Conservation (phyloP, 53 echinoderm and acorn worm genomes). For the Antedon mediterranea region DNA sequence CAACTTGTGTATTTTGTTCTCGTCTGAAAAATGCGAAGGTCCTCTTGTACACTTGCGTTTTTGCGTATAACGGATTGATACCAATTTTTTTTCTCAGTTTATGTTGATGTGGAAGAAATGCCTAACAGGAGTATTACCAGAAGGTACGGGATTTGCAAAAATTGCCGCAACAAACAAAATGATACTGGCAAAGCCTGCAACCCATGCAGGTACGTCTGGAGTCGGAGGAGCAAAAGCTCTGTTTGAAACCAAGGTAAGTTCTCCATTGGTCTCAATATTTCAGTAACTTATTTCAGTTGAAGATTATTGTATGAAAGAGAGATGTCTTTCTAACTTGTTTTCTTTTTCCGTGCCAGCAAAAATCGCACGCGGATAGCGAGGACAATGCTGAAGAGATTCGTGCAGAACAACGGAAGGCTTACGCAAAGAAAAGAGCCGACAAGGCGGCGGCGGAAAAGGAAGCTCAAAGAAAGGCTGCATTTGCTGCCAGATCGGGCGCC, state of each 20-base stretch:
- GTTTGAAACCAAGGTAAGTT: slow-evolving; percentile 38
- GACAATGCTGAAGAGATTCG: slow-evolving; percentile 49
- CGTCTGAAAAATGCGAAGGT: too few species aligned
- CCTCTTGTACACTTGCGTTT: too few species aligned
- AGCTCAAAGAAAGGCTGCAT: slow-evolving; percentile 34
- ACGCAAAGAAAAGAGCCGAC: slow-evolving; percentile 32
- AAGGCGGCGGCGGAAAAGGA: slow-evolving; percentile 38
- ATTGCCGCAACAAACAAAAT: slow-evolving; percentile 35
- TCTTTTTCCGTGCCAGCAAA: slow-evolving; percentile 4
- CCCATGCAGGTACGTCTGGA: slow-evolving; percentile 12
- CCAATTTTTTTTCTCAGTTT: slow-evolving; percentile 16
- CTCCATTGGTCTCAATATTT: too few species aligned
- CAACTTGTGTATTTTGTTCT: too few species aligned
- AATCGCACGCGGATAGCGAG: slow-evolving; percentile 11
- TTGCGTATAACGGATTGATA: neutral
- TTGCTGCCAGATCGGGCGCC: slow-evolving; percentile 22
- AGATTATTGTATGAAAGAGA: too few species aligned
- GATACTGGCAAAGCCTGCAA: slow-evolving; percentile 17
- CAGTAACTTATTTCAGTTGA: too few species aligned
- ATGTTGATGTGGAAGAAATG: slow-evolving; percentile 62
- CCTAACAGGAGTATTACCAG: slow-evolving; percentile 52
- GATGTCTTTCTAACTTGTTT: neutral
- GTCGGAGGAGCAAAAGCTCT: slow-evolving; percentile 23
- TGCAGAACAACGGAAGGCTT: slow-evolving; percentile 34
- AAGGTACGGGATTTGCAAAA: slow-evolving; percentile 52